Percentiles rank a stretch among this genome's conserved stretches.
phyloP scores from a whole-genome alignment of 2,113 vertebrate genomes.

The Rynchops niger region DNA sequence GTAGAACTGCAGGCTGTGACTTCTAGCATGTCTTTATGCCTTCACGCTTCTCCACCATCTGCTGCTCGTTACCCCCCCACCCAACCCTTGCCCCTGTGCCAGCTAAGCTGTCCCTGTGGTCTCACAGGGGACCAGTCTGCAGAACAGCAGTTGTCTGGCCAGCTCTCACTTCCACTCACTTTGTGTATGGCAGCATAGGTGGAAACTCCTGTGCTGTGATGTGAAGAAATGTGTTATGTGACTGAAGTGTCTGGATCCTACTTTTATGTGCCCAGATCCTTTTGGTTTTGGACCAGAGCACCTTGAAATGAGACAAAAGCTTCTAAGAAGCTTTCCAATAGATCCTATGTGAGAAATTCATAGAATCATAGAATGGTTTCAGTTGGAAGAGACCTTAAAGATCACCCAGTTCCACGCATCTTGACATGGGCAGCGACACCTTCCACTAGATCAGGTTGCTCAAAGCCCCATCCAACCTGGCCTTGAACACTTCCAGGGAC shows the following conservation, averaged over 20 bases:
- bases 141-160: not conserved
- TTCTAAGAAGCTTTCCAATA: not conserved
- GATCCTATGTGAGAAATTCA: not conserved
- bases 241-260: not conserved
- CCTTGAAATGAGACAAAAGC: not conserved
- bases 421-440: not conserved
- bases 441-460: not conserved
- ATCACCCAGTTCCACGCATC: not conserved
- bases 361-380: not conserved
- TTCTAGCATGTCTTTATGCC: not conserved
- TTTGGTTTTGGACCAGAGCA: not conserved
- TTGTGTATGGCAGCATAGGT: not conserved
- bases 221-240: not conserved
- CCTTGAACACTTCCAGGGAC: not conserved
- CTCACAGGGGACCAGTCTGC: not conserved
- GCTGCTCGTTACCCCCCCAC: not conserved
- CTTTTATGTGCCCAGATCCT: not conserved
- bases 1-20: not conserved
- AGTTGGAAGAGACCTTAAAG: not conserved
- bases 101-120: not conserved
- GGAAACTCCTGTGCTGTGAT: not conserved
- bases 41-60: not conserved
- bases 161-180: not conserved
- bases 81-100: accelerated
- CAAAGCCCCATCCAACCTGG: not conserved